Percentiles rank a stretch among this genome's conserved stretches.
Evolutionary conservation across 2,113 vertebrate species (phyloP).

Genomic region (Charina bottae): DNA sequence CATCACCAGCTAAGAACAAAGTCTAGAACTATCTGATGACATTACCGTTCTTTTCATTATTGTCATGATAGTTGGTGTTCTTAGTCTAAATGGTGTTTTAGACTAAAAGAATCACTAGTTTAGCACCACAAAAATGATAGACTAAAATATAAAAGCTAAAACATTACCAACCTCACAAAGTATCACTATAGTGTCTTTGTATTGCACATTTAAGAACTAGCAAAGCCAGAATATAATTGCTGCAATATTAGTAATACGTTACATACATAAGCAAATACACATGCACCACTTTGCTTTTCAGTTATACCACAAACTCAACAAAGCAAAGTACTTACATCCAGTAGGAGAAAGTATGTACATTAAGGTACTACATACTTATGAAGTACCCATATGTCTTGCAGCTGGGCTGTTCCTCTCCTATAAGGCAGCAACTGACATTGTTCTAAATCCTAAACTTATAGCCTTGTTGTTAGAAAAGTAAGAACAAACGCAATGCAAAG

Average conservation of each 20-base stretch:
- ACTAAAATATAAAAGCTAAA: background rate
- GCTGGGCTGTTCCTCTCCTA: background rate
- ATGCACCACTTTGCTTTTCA: background rate
- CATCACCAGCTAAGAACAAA: background rate
- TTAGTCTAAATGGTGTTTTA: background rate
- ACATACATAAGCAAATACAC: background rate
- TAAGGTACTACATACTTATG: background rate
- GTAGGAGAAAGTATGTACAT: too few species aligned
- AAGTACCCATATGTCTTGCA: background rate
- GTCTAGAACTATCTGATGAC: background rate
- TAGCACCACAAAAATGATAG: background rate
- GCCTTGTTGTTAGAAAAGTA: background rate
- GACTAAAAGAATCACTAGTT: background rate
- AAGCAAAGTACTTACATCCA: background rate
- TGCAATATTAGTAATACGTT: background rate
- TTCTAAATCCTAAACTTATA: background rate
- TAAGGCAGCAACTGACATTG: background rate
- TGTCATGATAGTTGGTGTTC: background rate
- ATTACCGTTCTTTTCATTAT: background rate
- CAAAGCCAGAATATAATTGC: background rate
- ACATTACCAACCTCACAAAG: background rate
- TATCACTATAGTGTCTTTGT: background rate
- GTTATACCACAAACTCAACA: background rate
- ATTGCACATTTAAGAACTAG: background rate
- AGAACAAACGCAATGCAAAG: background rate